Conservation (phyloP, 2,888 invertebrate genomes). For the Amorpha juglandis region DNA sequence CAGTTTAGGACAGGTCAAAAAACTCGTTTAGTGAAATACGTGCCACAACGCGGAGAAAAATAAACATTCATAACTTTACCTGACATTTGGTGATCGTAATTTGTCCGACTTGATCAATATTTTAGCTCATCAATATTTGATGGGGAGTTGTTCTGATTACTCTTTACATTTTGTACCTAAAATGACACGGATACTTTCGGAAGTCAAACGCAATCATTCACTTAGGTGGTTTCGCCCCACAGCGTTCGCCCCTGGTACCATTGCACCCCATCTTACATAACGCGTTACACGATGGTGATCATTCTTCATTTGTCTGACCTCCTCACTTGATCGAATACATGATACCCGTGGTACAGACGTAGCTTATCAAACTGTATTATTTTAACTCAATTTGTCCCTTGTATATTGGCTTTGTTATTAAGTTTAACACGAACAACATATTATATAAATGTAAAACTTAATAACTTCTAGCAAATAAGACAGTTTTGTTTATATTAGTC, state of each 20-base stretch:
- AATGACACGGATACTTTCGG: slow-evolving; percentile 16
- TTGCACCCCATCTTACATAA: slow-evolving; percentile 35
- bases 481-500: not conserved
- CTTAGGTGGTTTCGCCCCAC: slow-evolving; percentile 74
- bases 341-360: slow-evolving; percentile 48
- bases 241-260: slow-evolving; percentile 46
- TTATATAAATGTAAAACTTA: not conserved
- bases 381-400: not conserved
- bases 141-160: not conserved
- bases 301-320: slow-evolving; percentile 77
- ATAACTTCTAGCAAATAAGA: not conserved
- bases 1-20: no score
- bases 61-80: no score
- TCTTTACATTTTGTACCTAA: slow-evolving; percentile 27
- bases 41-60: no score
- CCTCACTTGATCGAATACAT: slow-evolving; percentile 55
- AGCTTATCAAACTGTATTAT: slow-evolving; percentile 12
- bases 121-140: not conserved
- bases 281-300: slow-evolving; percentile 61
- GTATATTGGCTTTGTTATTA: not conserved
- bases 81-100: no score
- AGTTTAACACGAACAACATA: not conserved
- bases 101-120: not conserved
- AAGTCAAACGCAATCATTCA: slow-evolving; percentile 62
- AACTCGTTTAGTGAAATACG: no score